These are phyloP conservation scores for Pseudachorutes palmiensis DNA, from an alignment of 1,140 invertebrate genomes.

Conservation along the genomic window DNA sequence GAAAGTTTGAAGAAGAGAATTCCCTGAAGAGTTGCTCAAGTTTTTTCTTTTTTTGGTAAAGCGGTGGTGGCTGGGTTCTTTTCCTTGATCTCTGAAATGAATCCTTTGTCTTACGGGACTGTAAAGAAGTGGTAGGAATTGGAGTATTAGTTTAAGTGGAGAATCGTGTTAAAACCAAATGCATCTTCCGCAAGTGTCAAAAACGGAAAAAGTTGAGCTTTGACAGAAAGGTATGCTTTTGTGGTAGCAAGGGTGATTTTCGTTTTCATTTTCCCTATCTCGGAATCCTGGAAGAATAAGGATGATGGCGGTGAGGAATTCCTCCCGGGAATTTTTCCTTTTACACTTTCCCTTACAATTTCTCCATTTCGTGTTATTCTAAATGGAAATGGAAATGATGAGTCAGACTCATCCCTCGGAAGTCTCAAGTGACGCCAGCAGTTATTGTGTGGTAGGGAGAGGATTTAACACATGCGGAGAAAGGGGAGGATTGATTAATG, in stretches of 20 bases:
- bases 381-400: slow-evolving; percentile 12
- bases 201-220: background rate
- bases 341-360: background rate
- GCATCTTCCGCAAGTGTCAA: slow-evolving; percentile 2
- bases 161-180: slow-evolving; percentile 17
- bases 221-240: background rate
- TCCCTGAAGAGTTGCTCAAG: background rate
- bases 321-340: background rate
- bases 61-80: background rate
- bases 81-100: background rate
- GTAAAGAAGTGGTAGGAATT: background rate
- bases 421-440: background rate
- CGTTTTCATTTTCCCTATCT: too few relatives aligned
- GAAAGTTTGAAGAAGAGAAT: background rate
- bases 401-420: background rate
- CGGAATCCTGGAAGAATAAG: too few relatives aligned
- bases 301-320: too few relatives aligned
- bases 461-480: too few relatives aligned
- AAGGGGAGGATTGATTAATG: background rate
- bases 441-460: background rate
- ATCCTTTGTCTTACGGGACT: slow-evolving; percentile 3
- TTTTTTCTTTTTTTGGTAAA: background rate
- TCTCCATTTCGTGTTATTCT: too few relatives aligned
- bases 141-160: slow-evolving; percentile 18
- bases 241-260: too few relatives aligned